These are phyloP conservation scores for Acyrthosiphon pisum DNA, from an alignment of 1,140 invertebrate species.

Conservation along the genomic window DNA sequence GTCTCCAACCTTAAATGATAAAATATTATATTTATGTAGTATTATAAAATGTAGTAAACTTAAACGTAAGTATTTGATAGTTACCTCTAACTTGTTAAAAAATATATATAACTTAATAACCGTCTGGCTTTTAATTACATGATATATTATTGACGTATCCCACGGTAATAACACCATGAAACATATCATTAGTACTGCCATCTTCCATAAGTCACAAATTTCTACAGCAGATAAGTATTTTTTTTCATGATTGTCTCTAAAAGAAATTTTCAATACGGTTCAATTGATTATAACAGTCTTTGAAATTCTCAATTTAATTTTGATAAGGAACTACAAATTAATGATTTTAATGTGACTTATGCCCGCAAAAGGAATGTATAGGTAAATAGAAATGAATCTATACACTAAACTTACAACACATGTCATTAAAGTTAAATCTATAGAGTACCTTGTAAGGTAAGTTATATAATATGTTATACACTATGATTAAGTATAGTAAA, in stretches of 20 bases:
- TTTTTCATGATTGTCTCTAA: conserved; percentile 26
- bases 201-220: conserved; percentile 95
- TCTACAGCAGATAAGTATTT: conserved; percentile 83
- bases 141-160: conserved; percentile 98
- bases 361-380: conserved; percentile 96
- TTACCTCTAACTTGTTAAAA: conserved; percentile 98
- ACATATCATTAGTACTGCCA: conserved; percentile 83
- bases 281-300: background rate
- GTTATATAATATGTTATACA: background rate
- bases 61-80: background rate
- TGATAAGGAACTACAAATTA: conserved; percentile 75
- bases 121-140: conserved; percentile 97
- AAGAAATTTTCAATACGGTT: background rate
- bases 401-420: conserved; percentile 71
- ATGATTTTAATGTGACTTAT: conserved; percentile 81
- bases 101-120: conserved; percentile 99
- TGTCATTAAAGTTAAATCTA: background rate
- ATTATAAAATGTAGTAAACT: background rate
- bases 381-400: conserved; percentile 96
- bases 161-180: conserved; percentile 86
- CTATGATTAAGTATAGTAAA: background rate
- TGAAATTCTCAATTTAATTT: conserved; percentile 71
- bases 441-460: background rate
- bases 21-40: conserved; percentile 29
- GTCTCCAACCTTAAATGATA: conserved; percentile 76